These are phyloP conservation scores for Sepiola atlantica DNA, from an alignment of 2,888 invertebrate genomes.

Conservation along the genomic window DNA sequence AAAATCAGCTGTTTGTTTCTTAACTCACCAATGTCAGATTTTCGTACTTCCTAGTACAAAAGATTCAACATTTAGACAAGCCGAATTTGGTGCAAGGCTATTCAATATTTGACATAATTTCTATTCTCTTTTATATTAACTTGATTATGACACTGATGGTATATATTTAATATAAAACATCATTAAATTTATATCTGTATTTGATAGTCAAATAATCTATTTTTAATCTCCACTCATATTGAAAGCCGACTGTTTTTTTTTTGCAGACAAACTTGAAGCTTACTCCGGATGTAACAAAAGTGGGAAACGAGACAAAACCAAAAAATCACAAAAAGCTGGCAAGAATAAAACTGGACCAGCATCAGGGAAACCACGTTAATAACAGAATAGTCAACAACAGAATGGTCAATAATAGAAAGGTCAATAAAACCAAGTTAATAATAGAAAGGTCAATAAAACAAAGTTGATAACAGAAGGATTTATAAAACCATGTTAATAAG, in stretches of 20 bases:
- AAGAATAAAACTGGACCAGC: not conserved
- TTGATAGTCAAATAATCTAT: not conserved
- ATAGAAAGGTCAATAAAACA: not conserved
- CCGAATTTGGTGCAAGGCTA: too few species aligned
- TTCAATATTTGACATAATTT: too few species aligned
- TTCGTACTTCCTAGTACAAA: too few species aligned
- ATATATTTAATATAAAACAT: not conserved
- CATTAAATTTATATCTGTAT: not conserved
- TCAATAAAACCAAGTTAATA: too few species aligned
- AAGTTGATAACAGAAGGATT: not conserved
- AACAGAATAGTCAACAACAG: not conserved
- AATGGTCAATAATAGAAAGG: not conserved
- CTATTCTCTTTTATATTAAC: not conserved
- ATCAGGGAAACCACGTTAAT: not conserved
- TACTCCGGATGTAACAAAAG: not conserved
- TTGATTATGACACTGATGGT: not conserved
- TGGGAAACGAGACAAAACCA: not conserved
- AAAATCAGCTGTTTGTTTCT: too few species aligned
- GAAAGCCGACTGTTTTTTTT: not conserved
- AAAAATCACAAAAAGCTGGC: not conserved
- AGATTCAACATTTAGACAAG: too few species aligned
- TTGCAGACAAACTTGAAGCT: not conserved
- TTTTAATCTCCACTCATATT: not conserved
- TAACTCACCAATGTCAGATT: too few species aligned
- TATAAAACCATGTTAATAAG: not conserved